Base-by-base conservation (phyloP, 2,113 vertebrate species). In the Cepphus grylle region DNA sequence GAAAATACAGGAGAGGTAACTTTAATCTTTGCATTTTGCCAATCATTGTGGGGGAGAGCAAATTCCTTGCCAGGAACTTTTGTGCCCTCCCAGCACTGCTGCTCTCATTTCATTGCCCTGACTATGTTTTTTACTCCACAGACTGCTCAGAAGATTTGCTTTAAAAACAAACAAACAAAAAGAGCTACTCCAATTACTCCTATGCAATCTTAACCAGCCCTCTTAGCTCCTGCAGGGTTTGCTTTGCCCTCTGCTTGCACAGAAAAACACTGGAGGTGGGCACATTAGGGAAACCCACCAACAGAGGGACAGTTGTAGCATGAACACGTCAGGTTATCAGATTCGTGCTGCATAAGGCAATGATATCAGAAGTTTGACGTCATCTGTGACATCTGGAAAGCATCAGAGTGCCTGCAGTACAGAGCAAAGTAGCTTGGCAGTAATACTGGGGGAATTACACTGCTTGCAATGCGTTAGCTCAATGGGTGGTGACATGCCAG, bases 301-400 rank as follows among this genome's bases (percentile, higher is more conserved):
- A 22, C 18, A 74, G 58, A 63, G 15, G 49, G 74, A 80, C 72
- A 47, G 50, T 20, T 15, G 10, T 15, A 40, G 59, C 63, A 70
- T 9, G 69, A 56, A 50, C 3, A 4, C 2, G 0, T 34, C 32
- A 56, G 43, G 38, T 65, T 82, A 74, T 93, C 29, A 36, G 55
- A 77, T 49, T 81, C 1, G 9, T 58, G 36, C 66, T 88, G 62
- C 36, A 8, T 53, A 43, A 65, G 38, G 49, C 81, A 89, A 50
- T 47, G 55, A 19, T 74, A 77, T 84, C 8, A 56, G 78, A 36
- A 90, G 50, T 32, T 29, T 91, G 66, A 87, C 89, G 77, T 82
- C 74, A 91, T 55, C 58, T 91, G 77, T 91, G 84, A 55, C 52
- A 87, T 76, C 81, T 95, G 81, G 61, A 93, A 93, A 82, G 53